Evolutionary conservation across 1,140 invertebrate genomes (phyloP), one percentile per base, ranked within the genome.

Genomic region (Ceratitis capitata): DNA sequence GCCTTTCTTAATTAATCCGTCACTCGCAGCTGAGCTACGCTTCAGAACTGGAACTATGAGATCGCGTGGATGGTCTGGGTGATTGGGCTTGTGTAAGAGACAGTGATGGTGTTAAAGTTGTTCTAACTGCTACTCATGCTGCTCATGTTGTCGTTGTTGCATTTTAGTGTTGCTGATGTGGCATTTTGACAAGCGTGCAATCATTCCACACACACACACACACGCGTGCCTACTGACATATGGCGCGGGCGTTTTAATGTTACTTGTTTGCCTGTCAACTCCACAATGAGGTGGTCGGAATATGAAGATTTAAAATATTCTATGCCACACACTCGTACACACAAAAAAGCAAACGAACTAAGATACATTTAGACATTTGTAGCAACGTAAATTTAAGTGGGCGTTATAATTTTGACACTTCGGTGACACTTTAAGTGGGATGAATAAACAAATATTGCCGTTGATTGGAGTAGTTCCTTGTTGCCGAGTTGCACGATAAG

Each of bases 351-450:
- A n/a, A n/a, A n/a, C n/a, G n/a, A n/a, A n/a, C n/a, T n/a, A n/a
- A n/a, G n/a, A 26, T 61, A 32, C 58, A 1, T 32, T 12, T 12
- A 4, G 58, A 26, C 58, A 61, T 29, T 56, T 56, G 58, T 29
- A 10, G 14, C 2, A 64, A 78, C n/a, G 12, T 45, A 45, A 26
- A 39, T 45, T n/a, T 78, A 78, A 78, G 69, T 78, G 69, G 69
- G 69, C 69, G 69, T 78, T 78, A 42, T 78, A 45, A 78, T 78
- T 78, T 78, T 78, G 69, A 78, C 69, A 78, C 69, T 78, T 42
- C 69, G 39, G 69, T 78, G 69, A 78, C 69, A 78, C 16, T 78
- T 78, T 78, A 78, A 78, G 69, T 78, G 69, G 69, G 32, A 26
- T 10, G 45, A 26, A 42, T 78, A 78, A 78, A 78, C 39, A 78